Evolutionary conservation across 2,888 invertebrate species (phyloP).

Genomic region (Dryomyza anilis): DNA sequence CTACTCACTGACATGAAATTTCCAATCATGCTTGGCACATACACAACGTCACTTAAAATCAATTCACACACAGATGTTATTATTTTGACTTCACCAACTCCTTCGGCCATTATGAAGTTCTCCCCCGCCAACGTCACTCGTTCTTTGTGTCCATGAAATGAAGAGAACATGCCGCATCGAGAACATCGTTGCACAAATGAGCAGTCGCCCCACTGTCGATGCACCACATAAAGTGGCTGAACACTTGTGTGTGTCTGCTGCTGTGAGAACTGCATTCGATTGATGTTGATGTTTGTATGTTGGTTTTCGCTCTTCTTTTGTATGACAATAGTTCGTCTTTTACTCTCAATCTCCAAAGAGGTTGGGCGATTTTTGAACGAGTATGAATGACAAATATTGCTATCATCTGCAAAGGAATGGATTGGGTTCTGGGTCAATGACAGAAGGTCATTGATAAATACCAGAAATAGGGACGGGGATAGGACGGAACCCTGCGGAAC

Average conservation of each 20-base stretch:
- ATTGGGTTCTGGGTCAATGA: too few relatives aligned
- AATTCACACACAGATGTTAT: constrained; percentile 1
- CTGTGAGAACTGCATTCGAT: constrained; percentile 8
- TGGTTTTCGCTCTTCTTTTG: too few relatives aligned
- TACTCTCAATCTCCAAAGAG: too few relatives aligned
- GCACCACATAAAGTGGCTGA: constrained; percentile 2
- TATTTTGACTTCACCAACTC: constrained; percentile 12
- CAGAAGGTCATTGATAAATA: too few relatives aligned
- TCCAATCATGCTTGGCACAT: constrained; percentile 24
- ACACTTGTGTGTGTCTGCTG: not conserved
- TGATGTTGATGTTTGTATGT: not conserved
- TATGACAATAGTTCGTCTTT: too few relatives aligned
- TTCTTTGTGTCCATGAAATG: constrained; percentile 11
- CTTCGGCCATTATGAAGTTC: constrained; percentile 5
- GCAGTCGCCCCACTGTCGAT: constrained; percentile 8
- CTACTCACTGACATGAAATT: constrained; percentile 31
- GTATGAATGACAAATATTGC: too few relatives aligned
- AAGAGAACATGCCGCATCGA: constrained; percentile 5
- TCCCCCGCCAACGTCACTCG: constrained; percentile 19
- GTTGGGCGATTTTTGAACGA: too few relatives aligned
- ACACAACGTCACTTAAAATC: constrained; percentile 21
- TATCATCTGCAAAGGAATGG: too few relatives aligned
- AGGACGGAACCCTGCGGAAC: too few relatives aligned
- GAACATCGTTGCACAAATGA: constrained; percentile 25
- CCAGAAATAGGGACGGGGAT: too few relatives aligned